Evolutionary conservation across 2,888 invertebrate genomes (phyloP).

Genomic region (Sthenelais limicola): DNA sequence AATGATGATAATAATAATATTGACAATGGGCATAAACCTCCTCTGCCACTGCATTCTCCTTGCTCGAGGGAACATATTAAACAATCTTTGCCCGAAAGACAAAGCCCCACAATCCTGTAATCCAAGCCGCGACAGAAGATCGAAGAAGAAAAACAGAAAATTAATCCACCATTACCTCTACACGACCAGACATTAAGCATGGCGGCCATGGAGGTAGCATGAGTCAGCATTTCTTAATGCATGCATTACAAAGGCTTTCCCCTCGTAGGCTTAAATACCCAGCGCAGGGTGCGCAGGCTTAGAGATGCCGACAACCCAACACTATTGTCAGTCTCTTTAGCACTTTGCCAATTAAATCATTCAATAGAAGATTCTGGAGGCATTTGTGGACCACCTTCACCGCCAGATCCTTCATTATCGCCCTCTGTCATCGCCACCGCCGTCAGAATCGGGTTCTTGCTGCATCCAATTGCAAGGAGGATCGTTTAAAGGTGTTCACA

Average conservation of each 20-base stretch:
- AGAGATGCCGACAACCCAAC: background rate
- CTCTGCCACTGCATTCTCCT: no score
- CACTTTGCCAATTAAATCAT: conserved; percentile 38
- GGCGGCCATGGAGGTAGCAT: background rate
- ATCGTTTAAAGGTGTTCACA: no score
- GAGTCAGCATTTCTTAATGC: conserved; percentile 36
- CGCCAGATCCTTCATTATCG: no score
- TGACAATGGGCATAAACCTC: no score
- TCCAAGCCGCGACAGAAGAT: conserved; percentile 1
- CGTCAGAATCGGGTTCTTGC: no score
- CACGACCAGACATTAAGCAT: conserved; percentile 20
- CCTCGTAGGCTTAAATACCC: background rate
- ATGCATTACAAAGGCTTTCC: conserved; percentile 25
- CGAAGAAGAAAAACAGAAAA: no score
- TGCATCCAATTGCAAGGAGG: no score
- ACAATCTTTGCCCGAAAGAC: background rate
- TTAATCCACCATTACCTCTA: conserved; percentile 35
- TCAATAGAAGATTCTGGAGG: no score
- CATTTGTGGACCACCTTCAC: no score
- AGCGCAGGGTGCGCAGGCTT: background rate
- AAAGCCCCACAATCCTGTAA: conserved; percentile 12
- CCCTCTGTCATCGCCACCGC: no score
- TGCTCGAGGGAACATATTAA: no score
- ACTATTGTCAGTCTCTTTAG: conserved; percentile 36
- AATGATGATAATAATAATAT: no score